Evolutionary conservation across 2,888 invertebrate genomes (phyloP).

Genomic region (Tenthredo livida): DNA sequence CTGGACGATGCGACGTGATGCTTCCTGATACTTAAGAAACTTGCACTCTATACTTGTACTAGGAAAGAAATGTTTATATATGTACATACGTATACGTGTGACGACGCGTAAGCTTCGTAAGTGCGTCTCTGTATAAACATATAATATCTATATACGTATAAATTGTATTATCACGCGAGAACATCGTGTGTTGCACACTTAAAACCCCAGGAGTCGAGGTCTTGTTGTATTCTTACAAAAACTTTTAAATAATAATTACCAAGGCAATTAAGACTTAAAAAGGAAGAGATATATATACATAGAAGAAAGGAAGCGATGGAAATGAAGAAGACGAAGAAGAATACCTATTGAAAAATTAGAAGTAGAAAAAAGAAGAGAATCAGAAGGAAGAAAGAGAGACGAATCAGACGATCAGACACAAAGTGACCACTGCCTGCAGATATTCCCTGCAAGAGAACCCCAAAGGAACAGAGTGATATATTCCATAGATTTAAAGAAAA

Average conservation of each 20-base stretch:
- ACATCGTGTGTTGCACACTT: constrained; percentile 4
- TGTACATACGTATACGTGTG: neutral
- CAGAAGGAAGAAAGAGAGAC: neutral
- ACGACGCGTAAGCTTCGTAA: neutral
- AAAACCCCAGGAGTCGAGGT: constrained; percentile 25
- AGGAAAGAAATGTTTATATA: constrained; percentile 6
- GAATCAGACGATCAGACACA: neutral
- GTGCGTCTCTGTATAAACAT: neutral
- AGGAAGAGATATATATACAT: neutral
- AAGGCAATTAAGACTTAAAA: constrained; percentile 42
- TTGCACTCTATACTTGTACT: neutral
- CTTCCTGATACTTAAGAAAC: constrained; percentile 30
- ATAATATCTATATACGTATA: neutral
- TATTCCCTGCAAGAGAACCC: neutral
- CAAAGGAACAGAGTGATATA: neutral
- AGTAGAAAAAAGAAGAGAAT: neutral
- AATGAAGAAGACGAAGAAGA: neutral
- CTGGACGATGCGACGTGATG: constrained; percentile 23
- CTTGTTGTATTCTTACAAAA: neutral
- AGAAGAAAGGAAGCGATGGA: neutral
- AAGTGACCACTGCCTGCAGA: constrained; percentile 5
- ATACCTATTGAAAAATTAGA: neutral
- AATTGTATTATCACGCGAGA: neutral
- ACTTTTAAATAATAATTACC: constrained; percentile 14
- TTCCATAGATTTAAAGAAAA: neutral